Conservation (phyloP, 2,113 vertebrate species). For the Hemiprocne comata region DNA sequence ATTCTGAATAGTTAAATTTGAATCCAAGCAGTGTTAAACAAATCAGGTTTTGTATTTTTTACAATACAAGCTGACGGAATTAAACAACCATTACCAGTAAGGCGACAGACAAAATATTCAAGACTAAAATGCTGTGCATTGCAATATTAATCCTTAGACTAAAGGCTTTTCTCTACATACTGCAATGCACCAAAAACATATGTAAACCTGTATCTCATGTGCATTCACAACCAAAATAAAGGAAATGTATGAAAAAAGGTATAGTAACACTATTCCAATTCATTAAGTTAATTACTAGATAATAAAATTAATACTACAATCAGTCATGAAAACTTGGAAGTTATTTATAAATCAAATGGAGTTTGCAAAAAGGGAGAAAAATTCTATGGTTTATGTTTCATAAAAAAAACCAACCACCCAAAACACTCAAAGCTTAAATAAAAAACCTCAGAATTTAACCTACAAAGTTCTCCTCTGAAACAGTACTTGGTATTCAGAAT, state of each 20-base stretch:
- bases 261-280: background rate
- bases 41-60: background rate
- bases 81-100: background rate
- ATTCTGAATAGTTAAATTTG: background rate
- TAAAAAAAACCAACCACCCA: background rate
- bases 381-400: background rate
- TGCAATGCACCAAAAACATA: constrained; percentile 27
- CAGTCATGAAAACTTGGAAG: background rate
- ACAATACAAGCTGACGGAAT: background rate
- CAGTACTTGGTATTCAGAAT: background rate
- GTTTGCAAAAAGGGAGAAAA: background rate
- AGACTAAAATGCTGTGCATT: background rate
- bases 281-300: background rate
- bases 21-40: background rate
- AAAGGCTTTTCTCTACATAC: background rate
- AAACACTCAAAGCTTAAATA: background rate
- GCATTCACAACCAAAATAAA: background rate
- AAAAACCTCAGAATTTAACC: background rate
- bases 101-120: background rate
- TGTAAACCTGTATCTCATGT: background rate
- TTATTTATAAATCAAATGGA: background rate
- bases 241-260: background rate
- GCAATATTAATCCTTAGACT: background rate
- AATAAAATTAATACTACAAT: background rate
- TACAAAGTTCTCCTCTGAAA: background rate